Percentiles rank a stretch among this genome's conserved stretches.
Conservation (phyloP, 2,888 invertebrate species). For the Trachelus iudaicus region DNA sequence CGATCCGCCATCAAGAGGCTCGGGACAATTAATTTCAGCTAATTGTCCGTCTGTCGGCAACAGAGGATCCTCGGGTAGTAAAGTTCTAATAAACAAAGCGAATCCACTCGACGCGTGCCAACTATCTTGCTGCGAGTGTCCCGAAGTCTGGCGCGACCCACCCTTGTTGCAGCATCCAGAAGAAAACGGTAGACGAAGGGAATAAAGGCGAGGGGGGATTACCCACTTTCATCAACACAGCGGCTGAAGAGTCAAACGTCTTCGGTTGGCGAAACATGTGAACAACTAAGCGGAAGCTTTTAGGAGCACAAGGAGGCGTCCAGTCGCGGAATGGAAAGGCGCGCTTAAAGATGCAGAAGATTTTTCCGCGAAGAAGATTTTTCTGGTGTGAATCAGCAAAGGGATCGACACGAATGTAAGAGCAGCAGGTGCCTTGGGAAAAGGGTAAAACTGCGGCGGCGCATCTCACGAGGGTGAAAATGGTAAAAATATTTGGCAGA, state of each 20-base stretch:
- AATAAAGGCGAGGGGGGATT: no score
- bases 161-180: no score
- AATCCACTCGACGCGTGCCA: no score
- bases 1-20: not conserved
- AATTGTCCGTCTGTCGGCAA: conserved; percentile 31
- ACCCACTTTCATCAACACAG: no score
- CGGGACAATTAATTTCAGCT: conserved; percentile 44
- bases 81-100: no score
- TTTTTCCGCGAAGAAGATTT: conserved; percentile 3
- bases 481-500: no score
- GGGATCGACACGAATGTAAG: not conserved
- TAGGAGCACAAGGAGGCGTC: not conserved
- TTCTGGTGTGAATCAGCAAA: not conserved
- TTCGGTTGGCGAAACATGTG: not conserved
- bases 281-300: not conserved
- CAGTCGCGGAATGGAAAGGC: not conserved
- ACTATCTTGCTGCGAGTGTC: no score
- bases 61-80: not conserved
- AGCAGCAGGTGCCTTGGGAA: conserved; percentile 15
- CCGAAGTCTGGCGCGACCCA: no score
- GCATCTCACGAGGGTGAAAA: no score
- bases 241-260: not conserved
- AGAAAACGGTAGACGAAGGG: no score
- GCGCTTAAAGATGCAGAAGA: conserved; percentile 16
- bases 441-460: not conserved